Evolutionary conservation across 2,888 invertebrate species (phyloP), one percentile per base, ranked within the genome.

Genomic region (Yponomeuta malinellus): DNA sequence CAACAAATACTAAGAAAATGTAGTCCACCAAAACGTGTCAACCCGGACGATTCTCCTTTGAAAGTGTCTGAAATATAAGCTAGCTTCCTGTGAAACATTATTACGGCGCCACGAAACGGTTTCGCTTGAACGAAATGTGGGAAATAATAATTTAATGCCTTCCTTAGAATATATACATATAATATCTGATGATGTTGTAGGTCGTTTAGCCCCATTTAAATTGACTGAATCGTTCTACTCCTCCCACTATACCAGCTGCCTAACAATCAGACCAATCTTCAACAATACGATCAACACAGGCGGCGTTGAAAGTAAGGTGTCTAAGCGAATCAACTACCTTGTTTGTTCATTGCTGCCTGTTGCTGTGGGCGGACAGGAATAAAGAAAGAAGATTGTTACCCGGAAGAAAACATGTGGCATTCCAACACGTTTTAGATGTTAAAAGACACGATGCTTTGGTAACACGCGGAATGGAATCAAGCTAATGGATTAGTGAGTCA

Each of bases 61-160:
- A 59, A 59, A 59, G 52, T 8, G 52, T 12, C 52, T 73, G 72
- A 76, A 74, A 75, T 76, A 76, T 74, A 69, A 73, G 74, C 72
- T 72, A 12, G 65, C 68, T 71, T 70, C 71, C 71, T 66, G 69
- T 67, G 23, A 65, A 63, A 37, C 15, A 67, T 67, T 59, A 67
- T 10, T 71, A 59, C 23, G 48, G 68, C 43, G 67, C 29, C 43
- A 43, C 43, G 37, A 67, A 67, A 10, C 15, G 43, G 37, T 67
- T 8, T 15, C 67, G 23, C 23, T 59, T 59, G 52, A 59, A 9
- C 52, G 52, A 59, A 59, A 59, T 59, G 52, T 15, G 52, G 52
- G 52, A 59, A 12, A 59, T 59, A 59, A 15, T 59, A 59, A 15
- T 59, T 59, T 59, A 15, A 59, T 8, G 52, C 52, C 52, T 15